Evolutionary conservation across 2,888 invertebrate genomes (phyloP).

Genomic region (Tinea trinotella): DNA sequence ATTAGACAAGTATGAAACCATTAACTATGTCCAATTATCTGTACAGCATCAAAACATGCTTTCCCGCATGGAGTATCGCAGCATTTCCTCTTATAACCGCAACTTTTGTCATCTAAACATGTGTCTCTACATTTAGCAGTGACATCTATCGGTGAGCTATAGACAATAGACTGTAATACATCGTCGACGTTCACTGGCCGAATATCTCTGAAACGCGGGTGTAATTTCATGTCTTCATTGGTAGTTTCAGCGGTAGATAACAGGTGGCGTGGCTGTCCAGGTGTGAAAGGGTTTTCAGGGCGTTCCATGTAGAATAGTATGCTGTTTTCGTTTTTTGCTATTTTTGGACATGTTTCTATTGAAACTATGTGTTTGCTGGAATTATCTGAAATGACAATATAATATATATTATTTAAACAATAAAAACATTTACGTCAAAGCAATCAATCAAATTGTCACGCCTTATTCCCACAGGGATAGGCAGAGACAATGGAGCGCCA

Average conservation of each 20-base stretch:
- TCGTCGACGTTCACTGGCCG: not conserved
- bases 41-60: slow-evolving; percentile 14
- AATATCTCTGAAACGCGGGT: not conserved
- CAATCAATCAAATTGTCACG: too few species aligned
- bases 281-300: slow-evolving; percentile 12
- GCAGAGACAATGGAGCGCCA: too few species aligned
- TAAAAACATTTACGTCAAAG: too few species aligned
- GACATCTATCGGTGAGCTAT: slow-evolving; percentile 15
- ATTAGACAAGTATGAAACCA: too few species aligned
- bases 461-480: too few species aligned
- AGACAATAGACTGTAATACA: not conserved
- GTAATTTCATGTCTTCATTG: not conserved
- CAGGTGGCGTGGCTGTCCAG: slow-evolving; percentile 15
- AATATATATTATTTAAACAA: not conserved
- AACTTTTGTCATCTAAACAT: not conserved
- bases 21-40: too few species aligned
- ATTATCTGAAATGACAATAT: not conserved
- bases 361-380: not conserved
- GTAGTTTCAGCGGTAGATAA: not conserved
- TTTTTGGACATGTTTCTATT: not conserved
- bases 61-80: slow-evolving; percentile 9
- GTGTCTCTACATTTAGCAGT: not conserved
- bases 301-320: slow-evolving; percentile 8
- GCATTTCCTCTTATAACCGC: slow-evolving; percentile 12
- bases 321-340: not conserved